These are phyloP conservation scores for Eupithecia subumbrata DNA, from an alignment of 2,888 invertebrate species.

Conservation along the genomic window DNA sequence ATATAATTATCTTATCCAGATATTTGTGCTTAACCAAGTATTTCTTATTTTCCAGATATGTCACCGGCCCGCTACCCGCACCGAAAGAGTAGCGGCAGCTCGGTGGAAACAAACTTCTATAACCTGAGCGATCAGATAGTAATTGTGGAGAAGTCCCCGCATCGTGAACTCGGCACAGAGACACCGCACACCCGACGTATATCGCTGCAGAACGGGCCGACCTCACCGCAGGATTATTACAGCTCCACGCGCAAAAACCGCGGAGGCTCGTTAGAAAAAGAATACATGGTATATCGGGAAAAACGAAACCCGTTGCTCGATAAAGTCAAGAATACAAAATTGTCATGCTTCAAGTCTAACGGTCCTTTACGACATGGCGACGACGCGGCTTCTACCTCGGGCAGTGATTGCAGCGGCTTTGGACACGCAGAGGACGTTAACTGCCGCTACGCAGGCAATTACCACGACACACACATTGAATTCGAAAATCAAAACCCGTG, in stretches of 20 bases:
- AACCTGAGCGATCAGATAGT: conserved; percentile 86
- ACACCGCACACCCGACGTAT: conserved; percentile 74
- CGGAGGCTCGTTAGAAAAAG: conserved; percentile 82
- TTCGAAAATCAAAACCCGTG: conserved; percentile 81
- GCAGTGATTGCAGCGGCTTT: conserved; percentile 81
- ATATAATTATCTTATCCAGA: conserved; percentile 1
- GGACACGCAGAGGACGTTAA: conserved; percentile 76
- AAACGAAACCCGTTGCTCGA: conserved; percentile 88
- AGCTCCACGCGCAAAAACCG: conserved; percentile 78
- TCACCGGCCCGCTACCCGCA: conserved; percentile 86
- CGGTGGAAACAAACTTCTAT: conserved; percentile 87
- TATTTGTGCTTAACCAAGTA: conserved; percentile 18
- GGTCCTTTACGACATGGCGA: conserved; percentile 80
- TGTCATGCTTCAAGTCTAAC: conserved; percentile 87
- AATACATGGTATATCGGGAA: conserved; percentile 85
- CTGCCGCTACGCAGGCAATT: conserved; percentile 69
- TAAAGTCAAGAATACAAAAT: conserved; percentile 87
- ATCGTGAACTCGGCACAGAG: conserved; percentile 69
- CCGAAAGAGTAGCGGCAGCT: conserved; percentile 85
- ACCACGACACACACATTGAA: conserved; percentile 71
- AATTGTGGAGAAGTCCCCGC: conserved; percentile 84
- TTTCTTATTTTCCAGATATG: conserved; percentile 80
- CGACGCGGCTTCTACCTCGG: conserved; percentile 79
- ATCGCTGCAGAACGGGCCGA: conserved; percentile 74
- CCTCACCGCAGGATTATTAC: conserved; percentile 78